A percentile compares a stretch with the other conserved stretches of the same genome.
Conservation (phyloP, 2,797 vertebrate species). For the Poeciliopsis paucimaculata region DNA sequence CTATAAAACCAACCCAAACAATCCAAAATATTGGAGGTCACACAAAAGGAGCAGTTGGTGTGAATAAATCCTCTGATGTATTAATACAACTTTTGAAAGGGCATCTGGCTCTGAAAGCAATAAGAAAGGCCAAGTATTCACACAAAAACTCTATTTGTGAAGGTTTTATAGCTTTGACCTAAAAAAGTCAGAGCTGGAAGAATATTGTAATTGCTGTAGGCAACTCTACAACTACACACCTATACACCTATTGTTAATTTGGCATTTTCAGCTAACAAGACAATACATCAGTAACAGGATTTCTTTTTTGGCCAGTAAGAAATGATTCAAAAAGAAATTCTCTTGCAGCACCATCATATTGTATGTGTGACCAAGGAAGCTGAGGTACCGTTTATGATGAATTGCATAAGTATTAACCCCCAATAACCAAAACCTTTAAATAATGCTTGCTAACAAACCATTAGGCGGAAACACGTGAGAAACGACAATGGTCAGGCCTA, state of each 20-base stretch:
- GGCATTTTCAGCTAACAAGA: slow-evolving; percentile 1
- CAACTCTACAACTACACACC: slow-evolving; percentile 32
- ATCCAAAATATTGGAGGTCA: slow-evolving; percentile 27
- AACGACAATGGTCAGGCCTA: not conserved
- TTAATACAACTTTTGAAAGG: slow-evolving; percentile 56
- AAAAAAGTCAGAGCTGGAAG: slow-evolving; percentile 52
- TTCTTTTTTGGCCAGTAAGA: not conserved
- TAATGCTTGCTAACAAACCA: not conserved
- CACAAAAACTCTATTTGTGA: slow-evolving; percentile 50
- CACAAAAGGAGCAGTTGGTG: slow-evolving; percentile 40
- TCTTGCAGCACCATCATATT: not conserved
- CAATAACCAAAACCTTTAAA: not conserved
- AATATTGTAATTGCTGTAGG: slow-evolving; percentile 47
- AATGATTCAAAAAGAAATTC: not conserved
- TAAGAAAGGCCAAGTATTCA: slow-evolving; percentile 50
- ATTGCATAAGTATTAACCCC: not conserved
- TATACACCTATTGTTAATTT: slow-evolving; percentile 32
- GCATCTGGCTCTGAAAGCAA: slow-evolving; percentile 61
- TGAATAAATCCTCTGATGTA: slow-evolving; percentile 63
- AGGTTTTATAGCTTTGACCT: slow-evolving; percentile 48
- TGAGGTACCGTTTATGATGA: not conserved
- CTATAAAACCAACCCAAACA: slow-evolving; percentile 52
- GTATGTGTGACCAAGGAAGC: not conserved
- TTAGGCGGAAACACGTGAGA: not conserved
- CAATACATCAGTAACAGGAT: not conserved